phyloP scores from a whole-genome alignment of 2,888 invertebrate genomes.

The Cheilosia soror region DNA sequence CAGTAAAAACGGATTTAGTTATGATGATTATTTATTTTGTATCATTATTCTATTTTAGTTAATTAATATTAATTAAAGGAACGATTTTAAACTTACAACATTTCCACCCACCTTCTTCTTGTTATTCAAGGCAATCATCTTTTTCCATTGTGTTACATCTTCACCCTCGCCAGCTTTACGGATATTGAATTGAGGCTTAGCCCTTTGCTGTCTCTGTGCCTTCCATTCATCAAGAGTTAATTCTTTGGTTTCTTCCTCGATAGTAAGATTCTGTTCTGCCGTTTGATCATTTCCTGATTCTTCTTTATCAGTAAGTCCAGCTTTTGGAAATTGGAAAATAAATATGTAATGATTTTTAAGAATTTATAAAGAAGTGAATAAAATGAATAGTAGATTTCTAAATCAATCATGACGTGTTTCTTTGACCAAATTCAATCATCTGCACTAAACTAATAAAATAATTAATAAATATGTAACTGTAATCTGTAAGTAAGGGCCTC shows the following conservation, averaged over 20 bases:
- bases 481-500: no score
- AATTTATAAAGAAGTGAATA: neutral
- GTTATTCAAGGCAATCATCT: slow-evolving; percentile 92
- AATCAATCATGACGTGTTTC: no score
- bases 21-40: no score
- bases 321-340: slow-evolving; percentile 18
- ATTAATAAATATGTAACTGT: no score
- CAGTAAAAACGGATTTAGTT: no score
- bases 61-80: neutral
- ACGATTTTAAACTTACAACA: slow-evolving; percentile 4
- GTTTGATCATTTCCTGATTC: slow-evolving; percentile 82
- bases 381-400: no score
- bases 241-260: slow-evolving; percentile 91
- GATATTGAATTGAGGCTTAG: slow-evolving; percentile 94
- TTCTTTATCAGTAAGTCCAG: slow-evolving; percentile 80
- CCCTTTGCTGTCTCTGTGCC: slow-evolving; percentile 91
- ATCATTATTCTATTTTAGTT: no score
- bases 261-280: slow-evolving; percentile 83
- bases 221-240: slow-evolving; percentile 98
- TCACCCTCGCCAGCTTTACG: slow-evolving; percentile 98
- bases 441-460: no score
- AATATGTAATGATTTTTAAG: neutral
- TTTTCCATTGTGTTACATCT: slow-evolving; percentile 96
- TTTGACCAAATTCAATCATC: no score
- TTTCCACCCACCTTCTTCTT: slow-evolving; percentile 85